These are phyloP conservation scores for Eretmochelys imbricata DNA, from an alignment of 2,113 vertebrate species.

Conservation along the genomic window DNA sequence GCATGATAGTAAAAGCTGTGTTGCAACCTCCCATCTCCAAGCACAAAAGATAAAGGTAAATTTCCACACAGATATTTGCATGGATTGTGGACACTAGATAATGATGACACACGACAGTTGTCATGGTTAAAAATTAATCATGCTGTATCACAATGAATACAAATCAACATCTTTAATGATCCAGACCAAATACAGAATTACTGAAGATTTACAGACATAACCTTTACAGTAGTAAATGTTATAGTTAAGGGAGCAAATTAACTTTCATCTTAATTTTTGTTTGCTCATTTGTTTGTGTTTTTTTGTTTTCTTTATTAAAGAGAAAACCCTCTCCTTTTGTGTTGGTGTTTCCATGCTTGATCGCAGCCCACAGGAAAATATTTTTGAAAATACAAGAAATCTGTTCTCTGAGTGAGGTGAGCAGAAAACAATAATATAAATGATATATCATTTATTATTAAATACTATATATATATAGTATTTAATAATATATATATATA, in stretches of 20 bases:
- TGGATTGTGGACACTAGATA: neutral
- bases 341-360: neutral
- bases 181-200: neutral
- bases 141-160: neutral
- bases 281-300: neutral
- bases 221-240: neutral
- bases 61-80: neutral
- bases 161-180: neutral
- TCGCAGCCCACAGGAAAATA: neutral
- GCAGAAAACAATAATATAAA: neutral
- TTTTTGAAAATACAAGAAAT: neutral
- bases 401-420: neutral
- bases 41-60: neutral
- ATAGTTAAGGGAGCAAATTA: neutral
- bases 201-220: neutral
- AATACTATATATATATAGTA: neutral
- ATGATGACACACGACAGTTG: neutral
- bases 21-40: neutral
- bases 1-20: neutral
- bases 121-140: neutral
- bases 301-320: no score
- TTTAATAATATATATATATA: neutral
- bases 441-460: neutral
- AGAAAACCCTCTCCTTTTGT: neutral
- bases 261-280: neutral